Percentiles rank a stretch among this genome's conserved stretches.
Conservation (phyloP, 2,888 invertebrate genomes). For the Pemphredon lugubris region DNA sequence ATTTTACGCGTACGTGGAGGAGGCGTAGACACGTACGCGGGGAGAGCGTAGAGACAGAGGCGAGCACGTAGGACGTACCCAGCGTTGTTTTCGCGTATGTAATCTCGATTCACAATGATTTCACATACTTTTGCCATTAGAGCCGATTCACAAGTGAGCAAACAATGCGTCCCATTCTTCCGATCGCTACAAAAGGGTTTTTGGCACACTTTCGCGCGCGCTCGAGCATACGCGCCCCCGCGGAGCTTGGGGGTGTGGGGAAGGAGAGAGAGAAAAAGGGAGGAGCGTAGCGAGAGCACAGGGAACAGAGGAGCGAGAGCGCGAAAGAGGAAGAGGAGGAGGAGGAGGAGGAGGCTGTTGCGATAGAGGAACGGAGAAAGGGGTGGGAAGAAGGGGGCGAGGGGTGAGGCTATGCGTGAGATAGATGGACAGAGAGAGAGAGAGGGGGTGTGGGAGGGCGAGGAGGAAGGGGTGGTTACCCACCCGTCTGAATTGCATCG, state of each 20-base stretch:
- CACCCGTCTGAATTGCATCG: constrained; percentile 69
- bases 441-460: constrained; percentile 2
- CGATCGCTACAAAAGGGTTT: constrained; percentile 70
- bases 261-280: constrained; percentile 6
- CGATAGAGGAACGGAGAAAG: background rate
- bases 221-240: constrained; percentile 57
- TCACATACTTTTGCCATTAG: constrained; percentile 80
- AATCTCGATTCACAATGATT: constrained; percentile 79
- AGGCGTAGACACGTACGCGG: constrained; percentile 29
- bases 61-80: constrained; percentile 52
- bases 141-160: constrained; percentile 77
- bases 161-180: constrained; percentile 73
- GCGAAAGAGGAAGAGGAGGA: background rate
- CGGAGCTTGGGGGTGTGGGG: constrained; percentile 11
- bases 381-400: background rate
- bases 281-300: background rate
- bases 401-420: background rate
- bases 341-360: background rate
- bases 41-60: constrained; percentile 38
- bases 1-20: background rate
- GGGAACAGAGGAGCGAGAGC: background rate
- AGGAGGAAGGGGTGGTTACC: constrained; percentile 50
- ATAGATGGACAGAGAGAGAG: constrained; percentile 6
- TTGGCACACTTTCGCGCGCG: constrained; percentile 71
- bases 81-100: constrained; percentile 78